Percentiles rank a stretch among this genome's conserved stretches.
phyloP scores from a whole-genome alignment of 2,888 invertebrate species.

The Daptonema setosum region DNA sequence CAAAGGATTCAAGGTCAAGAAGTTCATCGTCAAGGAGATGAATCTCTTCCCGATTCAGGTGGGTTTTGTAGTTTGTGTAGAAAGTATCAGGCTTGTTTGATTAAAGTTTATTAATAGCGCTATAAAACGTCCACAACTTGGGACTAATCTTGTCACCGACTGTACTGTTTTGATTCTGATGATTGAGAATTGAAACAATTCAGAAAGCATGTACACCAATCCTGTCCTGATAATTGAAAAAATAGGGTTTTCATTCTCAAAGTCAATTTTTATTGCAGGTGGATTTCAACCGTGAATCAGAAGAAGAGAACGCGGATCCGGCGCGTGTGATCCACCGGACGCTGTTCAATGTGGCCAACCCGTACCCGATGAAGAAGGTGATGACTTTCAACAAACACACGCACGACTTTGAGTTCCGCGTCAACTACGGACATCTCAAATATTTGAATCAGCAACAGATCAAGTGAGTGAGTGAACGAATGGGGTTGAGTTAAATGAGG shows the following conservation, averaged over 20 bases:
- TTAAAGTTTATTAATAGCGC: no score
- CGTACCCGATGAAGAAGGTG: conserved; percentile 89
- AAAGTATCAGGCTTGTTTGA: no score
- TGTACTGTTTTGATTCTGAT: no score
- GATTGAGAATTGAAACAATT: no score
- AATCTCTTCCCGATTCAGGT: conserved; percentile 60
- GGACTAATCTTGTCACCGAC: no score
- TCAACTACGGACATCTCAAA: conserved; percentile 67
- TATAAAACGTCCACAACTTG: no score
- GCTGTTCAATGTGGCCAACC: conserved; percentile 37
- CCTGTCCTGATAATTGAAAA: no score
- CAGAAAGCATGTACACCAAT: no score
- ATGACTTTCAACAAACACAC: conserved; percentile 89
- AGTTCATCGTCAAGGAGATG: conserved; percentile 75
- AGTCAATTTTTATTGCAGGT: neutral
- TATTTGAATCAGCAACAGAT: conserved; percentile 28
- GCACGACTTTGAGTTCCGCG: conserved; percentile 65
- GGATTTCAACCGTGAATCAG: conserved; percentile 6
- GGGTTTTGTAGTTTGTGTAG: neutral
- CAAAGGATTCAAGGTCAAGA: conserved; percentile 87
- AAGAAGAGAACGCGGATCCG: conserved; percentile 9
- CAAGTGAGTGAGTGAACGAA: conserved; percentile 20
- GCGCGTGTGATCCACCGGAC: conserved; percentile 12
- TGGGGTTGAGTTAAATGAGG: no score
- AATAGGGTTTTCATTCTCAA: neutral